Base-by-base conservation (phyloP, 2,888 invertebrate genomes). In the Thymelicus sylvestris region DNA sequence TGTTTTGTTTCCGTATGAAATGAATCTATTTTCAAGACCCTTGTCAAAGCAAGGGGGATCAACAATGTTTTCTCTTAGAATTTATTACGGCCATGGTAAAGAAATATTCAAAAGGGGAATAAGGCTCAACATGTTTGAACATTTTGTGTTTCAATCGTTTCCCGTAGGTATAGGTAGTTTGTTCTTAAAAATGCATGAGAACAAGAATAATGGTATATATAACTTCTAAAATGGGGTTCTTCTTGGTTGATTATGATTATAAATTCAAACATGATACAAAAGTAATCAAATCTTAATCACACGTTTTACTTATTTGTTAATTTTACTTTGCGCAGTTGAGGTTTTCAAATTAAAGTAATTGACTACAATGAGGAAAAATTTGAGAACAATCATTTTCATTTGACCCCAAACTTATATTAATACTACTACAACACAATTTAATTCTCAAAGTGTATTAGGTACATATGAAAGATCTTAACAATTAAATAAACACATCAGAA, bases 1-100 rank as follows among this genome's bases (percentile, higher is more conserved):
- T 19, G 12, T 12, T 52, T 52, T 52, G 50, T 52, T 52, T 52
- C 50, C 50, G 19, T 44, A 12, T 44, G 44, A 12, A 52, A 7
- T 52, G 19, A 19, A 52, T 52, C 15, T 52, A 52, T 52, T 52
- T 7, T n/a, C 50, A 19, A 19, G 19, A 52, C 50, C 50, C 50
- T 52, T 52, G 50, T 52, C 50, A 52, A 52, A 52, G 50, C 19
- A 19, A n/a, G 7, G 50, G 6, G 19, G 50, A 52, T 52, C 50
- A 52, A 52, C 50, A 52, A 52, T 52, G 50, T 52, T 52, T 52
- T 52, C 50, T 19, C 2, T 52, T 7, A 52, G 12, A 52, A 52
- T 52, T 19, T 52, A 52, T 52, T 52, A 52, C 50, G 44, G 44
- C 3, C 10, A 44, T 44, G 44, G 0, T 44, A 19, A 52, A 7